Conservation (phyloP, 2,888 invertebrate species). For the Tipula vernalis region DNA sequence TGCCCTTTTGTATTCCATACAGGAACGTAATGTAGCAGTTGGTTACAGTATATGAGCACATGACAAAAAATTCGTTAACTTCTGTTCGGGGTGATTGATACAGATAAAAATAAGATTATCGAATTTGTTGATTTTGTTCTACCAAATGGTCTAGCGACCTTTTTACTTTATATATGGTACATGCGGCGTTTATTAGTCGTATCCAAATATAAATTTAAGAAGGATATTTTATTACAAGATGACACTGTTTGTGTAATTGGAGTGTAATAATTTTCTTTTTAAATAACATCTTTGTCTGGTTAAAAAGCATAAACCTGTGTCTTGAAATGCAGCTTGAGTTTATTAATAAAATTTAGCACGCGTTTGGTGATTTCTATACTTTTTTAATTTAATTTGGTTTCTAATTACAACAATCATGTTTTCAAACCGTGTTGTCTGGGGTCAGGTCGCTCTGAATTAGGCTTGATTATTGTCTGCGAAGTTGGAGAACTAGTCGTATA, state of each 20-base stretch:
- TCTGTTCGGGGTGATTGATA: not conserved
- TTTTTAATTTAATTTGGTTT: not conserved
- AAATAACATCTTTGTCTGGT: not conserved
- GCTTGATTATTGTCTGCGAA: too few species aligned
- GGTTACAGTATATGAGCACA: not conserved
- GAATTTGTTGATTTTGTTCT: not conserved
- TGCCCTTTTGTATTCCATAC: not conserved
- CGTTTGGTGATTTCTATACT: not conserved
- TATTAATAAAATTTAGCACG: not conserved
- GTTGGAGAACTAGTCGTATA: too few species aligned
- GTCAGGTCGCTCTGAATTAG: too few species aligned
- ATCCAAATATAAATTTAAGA: not conserved
- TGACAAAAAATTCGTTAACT: not conserved
- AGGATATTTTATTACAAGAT: not conserved
- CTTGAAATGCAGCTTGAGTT: not conserved
- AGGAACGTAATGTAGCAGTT: not conserved
- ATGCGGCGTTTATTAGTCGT: not conserved
- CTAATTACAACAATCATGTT: not conserved
- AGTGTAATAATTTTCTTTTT: not conserved
- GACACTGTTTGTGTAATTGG: not conserved
- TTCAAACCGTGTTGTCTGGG: too few species aligned
- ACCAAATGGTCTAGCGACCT: not conserved
- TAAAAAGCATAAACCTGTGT: not conserved
- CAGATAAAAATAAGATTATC: not conserved
- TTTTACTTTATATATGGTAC: not conserved